Percentiles rank a stretch among this genome's conserved stretches.
Conservation (phyloP, 2,888 invertebrate species). For the Melanchra persicariae region DNA sequence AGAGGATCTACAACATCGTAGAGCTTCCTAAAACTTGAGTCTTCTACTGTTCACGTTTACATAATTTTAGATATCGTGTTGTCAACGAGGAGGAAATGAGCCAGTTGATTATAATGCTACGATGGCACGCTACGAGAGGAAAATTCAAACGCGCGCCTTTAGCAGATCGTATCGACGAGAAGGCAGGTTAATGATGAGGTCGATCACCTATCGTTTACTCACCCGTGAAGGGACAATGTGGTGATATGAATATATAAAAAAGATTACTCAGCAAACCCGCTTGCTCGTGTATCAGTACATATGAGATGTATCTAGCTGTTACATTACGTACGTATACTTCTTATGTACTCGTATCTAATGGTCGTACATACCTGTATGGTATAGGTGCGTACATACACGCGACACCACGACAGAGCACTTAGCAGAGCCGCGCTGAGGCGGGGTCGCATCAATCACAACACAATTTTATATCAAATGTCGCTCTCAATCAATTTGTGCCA, state of each 20-base stretch:
- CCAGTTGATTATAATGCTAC: slow-evolving; percentile 64
- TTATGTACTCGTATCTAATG: slow-evolving; percentile 72
- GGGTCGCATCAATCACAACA: slow-evolving; percentile 90
- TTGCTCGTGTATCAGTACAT: slow-evolving; percentile 40
- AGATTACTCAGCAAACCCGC: slow-evolving; percentile 49
- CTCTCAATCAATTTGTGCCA: slow-evolving; percentile 90
- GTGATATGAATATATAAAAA: slow-evolving; percentile 57
- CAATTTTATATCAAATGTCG: slow-evolving; percentile 91
- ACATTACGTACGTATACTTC: slow-evolving; percentile 58
- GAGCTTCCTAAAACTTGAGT: slow-evolving; percentile 35
- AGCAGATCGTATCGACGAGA: slow-evolving; percentile 60
- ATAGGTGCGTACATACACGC: slow-evolving; percentile 73
- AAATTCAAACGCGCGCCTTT: slow-evolving; percentile 57
- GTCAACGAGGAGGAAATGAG: slow-evolving; percentile 64
- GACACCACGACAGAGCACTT: slow-evolving; percentile 88
- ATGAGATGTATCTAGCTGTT: slow-evolving; percentile 48
- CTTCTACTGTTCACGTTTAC: slow-evolving; percentile 51
- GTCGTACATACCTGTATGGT: slow-evolving; percentile 67
- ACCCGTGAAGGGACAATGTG: slow-evolving; percentile 60
- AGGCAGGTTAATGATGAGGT: slow-evolving; percentile 65
- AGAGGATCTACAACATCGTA: slow-evolving; percentile 23
- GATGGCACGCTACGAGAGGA: slow-evolving; percentile 53
- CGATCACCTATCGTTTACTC: slow-evolving; percentile 64
- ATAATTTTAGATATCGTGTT: slow-evolving; percentile 58
- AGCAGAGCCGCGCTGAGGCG: slow-evolving; percentile 84